phyloP scores from a whole-genome alignment of 2,888 invertebrate species.

The Onthophagus sagittarius region DNA sequence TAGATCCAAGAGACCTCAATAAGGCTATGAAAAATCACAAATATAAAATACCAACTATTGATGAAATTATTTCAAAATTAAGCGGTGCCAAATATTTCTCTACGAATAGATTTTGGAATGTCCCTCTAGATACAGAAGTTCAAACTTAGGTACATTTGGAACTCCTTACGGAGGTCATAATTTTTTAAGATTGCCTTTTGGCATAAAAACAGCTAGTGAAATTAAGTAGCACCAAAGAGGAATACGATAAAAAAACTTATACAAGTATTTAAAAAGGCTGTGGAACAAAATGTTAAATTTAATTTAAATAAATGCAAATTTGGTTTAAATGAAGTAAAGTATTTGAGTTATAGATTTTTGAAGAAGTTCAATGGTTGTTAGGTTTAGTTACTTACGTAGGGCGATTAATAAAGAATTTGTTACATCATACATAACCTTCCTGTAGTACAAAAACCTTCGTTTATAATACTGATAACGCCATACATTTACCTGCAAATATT shows the following conservation, averaged over 20 bases:
- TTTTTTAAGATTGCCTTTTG: slow-evolving; percentile 21
- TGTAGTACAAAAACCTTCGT: too few species aligned
- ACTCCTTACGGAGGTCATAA: slow-evolving; percentile 27
- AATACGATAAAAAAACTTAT: slow-evolving; percentile 26
- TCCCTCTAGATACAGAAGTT: slow-evolving; percentile 28
- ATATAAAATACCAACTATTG: background rate
- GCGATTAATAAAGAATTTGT: slow-evolving; percentile 21
- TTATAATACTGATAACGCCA: too few species aligned
- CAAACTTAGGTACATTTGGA: slow-evolving; percentile 31
- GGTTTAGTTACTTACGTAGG: slow-evolving; percentile 19
- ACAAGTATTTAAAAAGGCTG: slow-evolving; percentile 28
- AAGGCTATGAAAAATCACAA: background rate
- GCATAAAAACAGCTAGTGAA: too few species aligned
- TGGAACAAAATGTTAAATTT: slow-evolving; percentile 29
- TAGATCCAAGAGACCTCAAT: background rate
- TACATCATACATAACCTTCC: slow-evolving; percentile 10
- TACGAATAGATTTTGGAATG: slow-evolving; percentile 30
- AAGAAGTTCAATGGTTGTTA: slow-evolving; percentile 19
- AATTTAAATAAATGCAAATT: slow-evolving; percentile 28
- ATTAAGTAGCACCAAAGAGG: slow-evolving; percentile 10
- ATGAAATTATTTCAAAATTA: background rate
- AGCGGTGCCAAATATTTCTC: background rate
- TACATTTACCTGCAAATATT: too few species aligned
- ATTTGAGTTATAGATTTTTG: slow-evolving; percentile 12
- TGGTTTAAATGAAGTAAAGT: slow-evolving; percentile 16